Base-by-base conservation (phyloP, 2,797 vertebrate species). In the Clarias fuscus region DNA sequence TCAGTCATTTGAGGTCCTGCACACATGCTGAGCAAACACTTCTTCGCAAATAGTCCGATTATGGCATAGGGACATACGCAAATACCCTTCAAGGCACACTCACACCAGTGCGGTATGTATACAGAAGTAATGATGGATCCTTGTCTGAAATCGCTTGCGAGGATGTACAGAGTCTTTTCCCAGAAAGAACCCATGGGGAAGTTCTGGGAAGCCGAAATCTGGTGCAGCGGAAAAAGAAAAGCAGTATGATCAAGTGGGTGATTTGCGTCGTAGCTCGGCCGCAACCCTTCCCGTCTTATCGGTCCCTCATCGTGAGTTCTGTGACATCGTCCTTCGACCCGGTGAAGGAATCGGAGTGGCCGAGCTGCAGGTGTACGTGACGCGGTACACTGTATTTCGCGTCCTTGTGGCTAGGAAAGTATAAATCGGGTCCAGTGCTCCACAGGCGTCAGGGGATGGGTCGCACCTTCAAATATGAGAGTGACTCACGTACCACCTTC, bases 191-290 rank as follows among this genome's bases (percentile, higher is more conserved):
- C 1, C 10, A 48, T 48, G 48, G 7, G 2, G 33, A 40, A 27
- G 4, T n/a, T 65, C 40, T 58, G 43, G 81, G 64, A 56, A 67
- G 79, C 58, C 58, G 6, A 30, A 78, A 59, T 30, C 40, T n/a
- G 43, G n/a, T 37, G 76, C 48, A 27, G 17, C 68, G 84, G 33
- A 62, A 20, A 88, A 87, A 68, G 78, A 86, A 91, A 91, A 88
- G 85, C n/a, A n/a, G 27, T 62, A n/a, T 89, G 88, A 92, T 92
- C 87, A 90, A 93, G 87, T 88, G 86, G 90, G 87, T 85, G 86
- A 91, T 93, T 90, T 15, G 40, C 90, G 90, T 90, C 88, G 84
- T 88, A 90, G 89, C 88, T 91, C 65, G 0, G 88, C 89, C 90
- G 72, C 83, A 86, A 88, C 90, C 89, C 83, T 85, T 91, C 61